Base-by-base conservation (phyloP, 2,888 invertebrate species). In the Rhamnusium bicolor region DNA sequence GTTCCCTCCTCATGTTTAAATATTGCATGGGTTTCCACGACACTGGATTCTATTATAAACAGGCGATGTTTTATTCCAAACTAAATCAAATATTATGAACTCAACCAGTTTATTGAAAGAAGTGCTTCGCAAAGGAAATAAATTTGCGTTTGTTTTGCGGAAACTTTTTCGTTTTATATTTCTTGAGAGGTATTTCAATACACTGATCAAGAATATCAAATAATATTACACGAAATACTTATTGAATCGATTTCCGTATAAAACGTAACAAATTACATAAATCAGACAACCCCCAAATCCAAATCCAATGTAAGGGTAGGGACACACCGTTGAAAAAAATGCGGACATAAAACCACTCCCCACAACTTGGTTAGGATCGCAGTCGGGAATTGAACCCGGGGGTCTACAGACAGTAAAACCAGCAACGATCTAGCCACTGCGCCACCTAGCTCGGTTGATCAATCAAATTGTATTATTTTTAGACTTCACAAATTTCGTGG, bases 11-110 rank as follows among this genome's bases (percentile, higher is more conserved):
- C 47, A 32, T 14, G 19, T 51, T 46, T 60, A 60, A 51, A 51
- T 3, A 51, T 61, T 61, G 32, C 32, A 12, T 27, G 29, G 56
- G 32, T 32, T 29, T 63, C n/a, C 29, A 19, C 54, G 63, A 70
- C 32, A 49, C 65, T 19, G 65, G 58, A 65, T 71, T 71, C 65
- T 47, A 65, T 71, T 65, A 71, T 32, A 58, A 71, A 71, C 71
- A 58, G 71, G 71, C 71, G 58, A 58, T 71, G 65, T 71, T 71
- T 71, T 65, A 71, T 71, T 71, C 58, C 32, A n/a, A 40, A 51
- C 58, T 65, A 71, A 71, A 65, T 71, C 65, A 71, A 65, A 71
- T 65, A 58, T 71, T 71, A 71, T 71, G 65, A 71, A 71, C 62
- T 65, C 70, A 3, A 53, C 58, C 71, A 32, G 71, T 71, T 65